phyloP scores from a whole-genome alignment of 2,113 vertebrate genomes.

The Pseudolaguvia tuberculata region DNA sequence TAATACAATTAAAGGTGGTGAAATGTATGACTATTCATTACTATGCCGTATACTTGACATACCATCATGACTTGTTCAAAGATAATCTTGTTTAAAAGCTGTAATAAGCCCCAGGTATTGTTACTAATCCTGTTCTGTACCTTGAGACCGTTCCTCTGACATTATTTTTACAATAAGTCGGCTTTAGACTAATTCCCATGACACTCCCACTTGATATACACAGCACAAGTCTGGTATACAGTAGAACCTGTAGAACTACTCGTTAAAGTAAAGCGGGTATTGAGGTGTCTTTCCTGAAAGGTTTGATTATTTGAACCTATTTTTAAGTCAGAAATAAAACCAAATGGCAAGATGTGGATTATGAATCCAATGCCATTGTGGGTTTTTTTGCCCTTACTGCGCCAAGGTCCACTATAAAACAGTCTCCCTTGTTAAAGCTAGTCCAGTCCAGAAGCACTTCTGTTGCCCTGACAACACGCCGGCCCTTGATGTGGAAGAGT shows the following conservation, averaged over 20 bases:
- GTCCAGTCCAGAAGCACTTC: conserved; percentile 81
- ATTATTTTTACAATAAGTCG: conserved; percentile 7
- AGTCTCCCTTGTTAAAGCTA: conserved; percentile 89
- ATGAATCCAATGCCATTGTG: not conserved
- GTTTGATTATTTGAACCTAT: not conserved
- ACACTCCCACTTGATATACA: not conserved
- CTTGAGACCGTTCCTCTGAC: not conserved
- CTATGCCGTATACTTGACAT: not conserved
- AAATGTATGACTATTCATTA: not conserved
- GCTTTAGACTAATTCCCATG: conserved; percentile 4
- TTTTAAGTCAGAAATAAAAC: not conserved
- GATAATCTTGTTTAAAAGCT: not conserved
- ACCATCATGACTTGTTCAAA: not conserved
- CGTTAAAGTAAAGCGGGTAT: not conserved
- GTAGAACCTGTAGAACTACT: conserved; percentile 23
- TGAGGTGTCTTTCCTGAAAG: not conserved
- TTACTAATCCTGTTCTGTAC: not conserved
- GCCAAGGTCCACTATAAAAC: conserved; percentile 90
- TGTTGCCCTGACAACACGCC: conserved; percentile 80
- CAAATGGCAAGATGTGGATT: not conserved
- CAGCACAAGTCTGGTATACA: not conserved
- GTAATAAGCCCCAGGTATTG: not conserved
- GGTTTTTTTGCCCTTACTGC: conserved; percentile 60
- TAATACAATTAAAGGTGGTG: not conserved
- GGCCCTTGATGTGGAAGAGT: conserved; percentile 86